Evolutionary conservation across 2,797 vertebrate species (phyloP).

Genomic region (Nasua narica): DNA sequence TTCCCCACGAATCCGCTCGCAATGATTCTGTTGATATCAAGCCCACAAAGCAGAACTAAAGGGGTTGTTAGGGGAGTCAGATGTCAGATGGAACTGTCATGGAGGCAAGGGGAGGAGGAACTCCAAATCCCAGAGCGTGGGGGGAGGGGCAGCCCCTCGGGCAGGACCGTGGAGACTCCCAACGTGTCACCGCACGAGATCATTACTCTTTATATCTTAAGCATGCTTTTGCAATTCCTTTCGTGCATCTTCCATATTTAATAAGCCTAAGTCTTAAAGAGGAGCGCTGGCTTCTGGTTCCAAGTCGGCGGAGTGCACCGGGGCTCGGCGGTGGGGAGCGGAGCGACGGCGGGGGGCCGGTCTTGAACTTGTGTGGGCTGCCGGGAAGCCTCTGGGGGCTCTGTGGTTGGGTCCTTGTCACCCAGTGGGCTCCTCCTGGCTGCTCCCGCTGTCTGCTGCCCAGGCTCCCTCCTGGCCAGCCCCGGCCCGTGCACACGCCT

Average conservation of each 20-base stretch:
- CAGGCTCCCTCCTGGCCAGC: neutral
- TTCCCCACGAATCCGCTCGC: neutral
- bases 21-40: neutral
- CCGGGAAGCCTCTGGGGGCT: neutral
- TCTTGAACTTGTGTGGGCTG: neutral
- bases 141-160: rapidly evolving
- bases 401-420: neutral
- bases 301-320: neutral
- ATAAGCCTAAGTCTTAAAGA: neutral
- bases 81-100: neutral
- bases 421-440: neutral
- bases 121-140: neutral
- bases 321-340: neutral
- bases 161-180: neutral
- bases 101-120: rapidly evolving
- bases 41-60: neutral
- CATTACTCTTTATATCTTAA: neutral
- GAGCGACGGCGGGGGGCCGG: neutral
- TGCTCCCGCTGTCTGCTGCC: neutral
- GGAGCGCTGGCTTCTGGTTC: neutral
- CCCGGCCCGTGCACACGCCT: constrained; percentile 75
- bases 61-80: neutral
- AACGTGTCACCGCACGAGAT: neutral
- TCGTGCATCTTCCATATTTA: neutral
- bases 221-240: neutral